A percentile compares a stretch with the other conserved stretches of the same genome.
Conservation (phyloP, 2,113 vertebrate species). For the Sapajus apella region DNA sequence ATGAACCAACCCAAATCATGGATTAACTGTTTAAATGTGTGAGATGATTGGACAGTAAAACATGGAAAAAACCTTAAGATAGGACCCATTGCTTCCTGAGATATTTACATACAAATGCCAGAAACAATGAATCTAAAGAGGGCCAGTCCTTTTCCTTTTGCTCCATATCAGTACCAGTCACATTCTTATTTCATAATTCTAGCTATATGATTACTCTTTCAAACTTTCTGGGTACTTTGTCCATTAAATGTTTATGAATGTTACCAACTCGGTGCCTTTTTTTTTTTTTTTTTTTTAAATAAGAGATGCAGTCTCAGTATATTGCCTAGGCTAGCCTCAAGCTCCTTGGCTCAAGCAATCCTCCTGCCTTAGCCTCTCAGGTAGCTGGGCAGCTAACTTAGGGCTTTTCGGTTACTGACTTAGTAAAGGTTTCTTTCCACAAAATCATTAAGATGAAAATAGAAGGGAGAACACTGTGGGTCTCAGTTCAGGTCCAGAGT, state of each 20-base stretch:
- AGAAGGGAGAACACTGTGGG: neutral
- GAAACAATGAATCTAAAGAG: neutral
- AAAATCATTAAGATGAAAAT: neutral
- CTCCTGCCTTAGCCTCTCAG: no score
- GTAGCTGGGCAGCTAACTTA: neutral
- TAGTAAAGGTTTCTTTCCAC: slow-evolving; percentile 35
- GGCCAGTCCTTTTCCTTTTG: neutral
- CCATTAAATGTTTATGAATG: neutral
- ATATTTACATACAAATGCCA: neutral
- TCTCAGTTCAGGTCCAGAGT: neutral
- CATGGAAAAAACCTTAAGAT: neutral
- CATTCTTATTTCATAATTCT: neutral
- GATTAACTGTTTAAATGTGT: neutral
- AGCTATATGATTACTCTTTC: neutral
- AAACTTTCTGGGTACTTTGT: neutral
- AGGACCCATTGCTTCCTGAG: neutral
- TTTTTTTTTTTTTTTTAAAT: no score
- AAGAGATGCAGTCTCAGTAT: no score
- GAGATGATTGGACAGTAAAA: neutral
- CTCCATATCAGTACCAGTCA: neutral
- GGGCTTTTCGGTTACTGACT: slow-evolving; percentile 23
- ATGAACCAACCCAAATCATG: slow-evolving; percentile 7
- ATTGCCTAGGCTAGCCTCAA: no score
- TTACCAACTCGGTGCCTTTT: neutral
- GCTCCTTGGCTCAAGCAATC: no score